A percentile compares a stretch with the other conserved stretches of the same genome.
phyloP scores from a whole-genome alignment of 1,140 invertebrate species.

The Rhizoglyphus robini region DNA sequence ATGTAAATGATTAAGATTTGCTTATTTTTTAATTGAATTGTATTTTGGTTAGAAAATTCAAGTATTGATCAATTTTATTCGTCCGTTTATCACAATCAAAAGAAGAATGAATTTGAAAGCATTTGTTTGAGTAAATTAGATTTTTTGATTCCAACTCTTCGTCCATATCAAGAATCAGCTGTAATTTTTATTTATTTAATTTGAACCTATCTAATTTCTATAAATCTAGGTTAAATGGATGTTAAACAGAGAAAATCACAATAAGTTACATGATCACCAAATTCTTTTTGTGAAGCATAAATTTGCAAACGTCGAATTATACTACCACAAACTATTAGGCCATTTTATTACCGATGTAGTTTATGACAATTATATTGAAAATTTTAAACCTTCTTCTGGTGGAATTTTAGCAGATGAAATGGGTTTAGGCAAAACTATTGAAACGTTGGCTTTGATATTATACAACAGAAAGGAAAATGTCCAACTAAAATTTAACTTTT shows the following conservation, averaged over 20 bases:
- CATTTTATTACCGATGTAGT: constrained; percentile 14
- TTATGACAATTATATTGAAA: background rate
- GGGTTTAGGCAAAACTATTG: constrained; percentile 68
- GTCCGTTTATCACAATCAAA: background rate
- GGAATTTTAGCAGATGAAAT: constrained; percentile 71
- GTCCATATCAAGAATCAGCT: constrained; percentile 50
- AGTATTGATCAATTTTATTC: constrained; percentile 1
- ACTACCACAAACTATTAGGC: constrained; percentile 42
- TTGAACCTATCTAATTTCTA: background rate
- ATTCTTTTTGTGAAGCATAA: constrained; percentile 14
- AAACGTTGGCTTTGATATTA: constrained; percentile 53
- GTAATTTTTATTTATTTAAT: constrained; percentile 32
- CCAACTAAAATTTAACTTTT: background rate
- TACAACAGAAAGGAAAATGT: constrained; percentile 37
- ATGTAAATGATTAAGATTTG: too few species aligned
- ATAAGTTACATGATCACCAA: constrained; percentile 18
- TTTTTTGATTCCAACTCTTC: constrained; percentile 38
- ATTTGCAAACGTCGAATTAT: constrained; percentile 29
- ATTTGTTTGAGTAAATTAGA: background rate
- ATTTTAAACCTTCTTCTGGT: constrained; percentile 32
- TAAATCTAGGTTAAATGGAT: constrained; percentile 42
- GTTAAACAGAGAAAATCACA: constrained; percentile 40
- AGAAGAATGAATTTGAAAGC: background rate
- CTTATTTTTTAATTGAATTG: background rate
- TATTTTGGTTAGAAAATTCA: background rate